Evolutionary conservation across 2,113 vertebrate species (phyloP).

Genomic region (Paramisgurnus dabryanus): DNA sequence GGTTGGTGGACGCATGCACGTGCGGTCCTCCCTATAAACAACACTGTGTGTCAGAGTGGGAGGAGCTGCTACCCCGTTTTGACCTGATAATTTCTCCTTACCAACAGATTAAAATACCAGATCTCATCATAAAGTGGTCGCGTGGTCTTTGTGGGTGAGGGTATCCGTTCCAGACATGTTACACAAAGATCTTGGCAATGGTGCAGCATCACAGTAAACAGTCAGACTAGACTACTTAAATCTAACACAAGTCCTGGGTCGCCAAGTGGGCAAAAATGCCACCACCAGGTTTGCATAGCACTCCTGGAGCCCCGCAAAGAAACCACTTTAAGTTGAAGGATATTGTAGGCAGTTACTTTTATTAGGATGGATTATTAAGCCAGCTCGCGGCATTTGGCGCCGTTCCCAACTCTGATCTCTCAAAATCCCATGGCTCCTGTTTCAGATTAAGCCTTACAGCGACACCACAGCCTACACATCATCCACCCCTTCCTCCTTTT

Average conservation of each 20-base stretch:
- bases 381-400: conserved; percentile 54
- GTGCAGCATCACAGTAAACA: not conserved
- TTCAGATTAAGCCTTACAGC: conserved; percentile 65
- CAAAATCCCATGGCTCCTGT: conserved; percentile 57
- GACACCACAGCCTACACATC: conserved; percentile 51
- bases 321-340: conserved; percentile 49
- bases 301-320: conserved; percentile 17
- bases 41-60: too few species aligned
- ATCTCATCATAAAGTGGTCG: too few species aligned
- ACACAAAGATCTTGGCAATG: conserved; percentile 2
- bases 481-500: conserved; percentile 37
- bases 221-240: conserved; percentile 14
- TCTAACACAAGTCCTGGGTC: not conserved
- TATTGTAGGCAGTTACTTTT: conserved; percentile 64
- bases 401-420: conserved; percentile 58
- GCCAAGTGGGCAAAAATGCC: conserved; percentile 24
- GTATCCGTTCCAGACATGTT: too few species aligned
- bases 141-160: too few species aligned
- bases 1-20: too few species aligned
- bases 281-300: conserved; percentile 23
- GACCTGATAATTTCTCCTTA: too few species aligned
- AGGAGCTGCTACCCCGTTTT: too few species aligned
- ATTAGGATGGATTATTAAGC: conserved; percentile 65
- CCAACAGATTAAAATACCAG: too few species aligned
- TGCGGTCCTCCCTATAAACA: too few species aligned